These are phyloP conservation scores for Stenotaenia linearis DNA, from an alignment of 2,888 invertebrate genomes.

Conservation along the genomic window DNA sequence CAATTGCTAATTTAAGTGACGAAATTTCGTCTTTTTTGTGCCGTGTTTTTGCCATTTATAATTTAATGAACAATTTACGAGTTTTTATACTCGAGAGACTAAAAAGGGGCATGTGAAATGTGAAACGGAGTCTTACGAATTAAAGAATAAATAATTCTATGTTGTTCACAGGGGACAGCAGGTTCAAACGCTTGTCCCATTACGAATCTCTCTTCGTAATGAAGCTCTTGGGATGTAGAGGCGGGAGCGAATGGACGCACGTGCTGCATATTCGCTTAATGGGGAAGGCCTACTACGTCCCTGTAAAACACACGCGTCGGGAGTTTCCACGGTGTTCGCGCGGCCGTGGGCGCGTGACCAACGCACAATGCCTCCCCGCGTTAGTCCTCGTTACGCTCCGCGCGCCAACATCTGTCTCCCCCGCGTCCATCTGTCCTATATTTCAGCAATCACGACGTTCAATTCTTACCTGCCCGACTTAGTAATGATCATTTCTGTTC, in stretches of 20 bases:
- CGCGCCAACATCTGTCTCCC: conserved; percentile 27
- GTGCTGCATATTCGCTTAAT: conserved; percentile 24
- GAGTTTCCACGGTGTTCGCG: conserved; percentile 14
- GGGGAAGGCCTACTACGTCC: neutral
- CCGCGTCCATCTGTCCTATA: conserved; percentile 28
- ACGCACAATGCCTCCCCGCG: conserved; percentile 30
- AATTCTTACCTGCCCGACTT: conserved; percentile 52
- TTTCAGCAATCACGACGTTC: neutral
- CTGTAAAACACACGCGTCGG: conserved; percentile 18
- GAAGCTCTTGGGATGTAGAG: conserved; percentile 4
- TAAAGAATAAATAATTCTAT: conserved; percentile 21
- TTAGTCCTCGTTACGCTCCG: conserved; percentile 29
- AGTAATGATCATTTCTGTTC: conserved; percentile 57
- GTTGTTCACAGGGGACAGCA: neutral
- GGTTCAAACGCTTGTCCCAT: conserved; percentile 21
- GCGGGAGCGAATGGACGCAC: conserved; percentile 22
- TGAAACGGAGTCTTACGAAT: conserved; percentile 13
- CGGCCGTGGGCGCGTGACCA: conserved; percentile 31
- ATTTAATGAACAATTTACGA: neutral
- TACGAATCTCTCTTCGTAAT: neutral
- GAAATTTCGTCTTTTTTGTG: neutral
- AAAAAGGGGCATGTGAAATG: neutral
- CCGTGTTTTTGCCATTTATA: neutral
- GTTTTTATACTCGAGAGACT: neutral
- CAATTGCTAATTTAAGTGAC: neutral